These are phyloP conservation scores for Anastrepha ludens DNA, from an alignment of 1,140 invertebrate species.

Conservation along the genomic window DNA sequence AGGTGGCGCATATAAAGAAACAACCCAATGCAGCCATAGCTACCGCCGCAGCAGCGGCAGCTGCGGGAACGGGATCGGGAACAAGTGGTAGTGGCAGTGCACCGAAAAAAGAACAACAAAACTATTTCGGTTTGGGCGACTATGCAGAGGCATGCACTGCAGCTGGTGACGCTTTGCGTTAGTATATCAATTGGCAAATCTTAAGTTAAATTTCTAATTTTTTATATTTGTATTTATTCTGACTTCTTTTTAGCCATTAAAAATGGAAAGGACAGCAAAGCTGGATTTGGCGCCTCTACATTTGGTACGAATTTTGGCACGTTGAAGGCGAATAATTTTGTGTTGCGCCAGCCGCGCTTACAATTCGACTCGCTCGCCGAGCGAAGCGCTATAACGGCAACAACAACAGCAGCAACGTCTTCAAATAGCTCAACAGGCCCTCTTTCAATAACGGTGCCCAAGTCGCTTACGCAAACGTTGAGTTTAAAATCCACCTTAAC, in stretches of 20 bases:
- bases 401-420: constrained; percentile 11
- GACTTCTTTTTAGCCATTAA: constrained; percentile 53
- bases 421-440: background rate
- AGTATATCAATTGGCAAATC: background rate
- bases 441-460: constrained; percentile 55
- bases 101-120: constrained; percentile 60
- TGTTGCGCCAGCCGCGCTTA: constrained; percentile 67
- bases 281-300: constrained; percentile 31
- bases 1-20: constrained; percentile 41
- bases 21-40: background rate
- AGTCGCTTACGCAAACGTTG: constrained; percentile 42
- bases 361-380: constrained; percentile 65
- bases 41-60: constrained; percentile 56
- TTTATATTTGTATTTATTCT: background rate
- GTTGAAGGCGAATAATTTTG: constrained; percentile 66
- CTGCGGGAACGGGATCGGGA: constrained; percentile 10
- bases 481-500: background rate
- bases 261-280: constrained; percentile 37
- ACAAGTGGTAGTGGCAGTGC: background rate
- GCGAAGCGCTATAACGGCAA: constrained; percentile 62
- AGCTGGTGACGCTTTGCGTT: constrained; percentile 1
- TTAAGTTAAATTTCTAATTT: background rate
- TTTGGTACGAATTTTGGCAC: constrained; percentile 62
- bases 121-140: constrained; percentile 64
- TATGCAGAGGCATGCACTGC: constrained; percentile 48